phyloP scores from a whole-genome alignment of 2,113 vertebrate species.

The Sturnira hondurensis region DNA sequence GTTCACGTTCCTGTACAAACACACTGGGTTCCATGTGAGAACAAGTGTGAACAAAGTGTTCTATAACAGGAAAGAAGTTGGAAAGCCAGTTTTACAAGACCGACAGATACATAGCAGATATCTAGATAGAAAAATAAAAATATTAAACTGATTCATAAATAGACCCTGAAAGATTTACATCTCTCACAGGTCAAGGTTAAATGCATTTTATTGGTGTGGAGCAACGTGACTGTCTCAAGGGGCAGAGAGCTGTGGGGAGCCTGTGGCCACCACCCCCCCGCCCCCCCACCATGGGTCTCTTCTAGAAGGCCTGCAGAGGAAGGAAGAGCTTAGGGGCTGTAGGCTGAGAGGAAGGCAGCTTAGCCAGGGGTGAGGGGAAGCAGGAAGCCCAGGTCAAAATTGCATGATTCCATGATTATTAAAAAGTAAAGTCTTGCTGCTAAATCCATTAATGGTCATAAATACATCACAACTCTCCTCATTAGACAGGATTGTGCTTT shows the following conservation, averaged over 20 bases:
- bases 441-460: slow-evolving; percentile 54
- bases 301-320: neutral
- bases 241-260: neutral
- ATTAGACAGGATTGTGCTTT: neutral
- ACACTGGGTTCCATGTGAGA: neutral
- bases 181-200: slow-evolving; percentile 13
- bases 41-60: neutral
- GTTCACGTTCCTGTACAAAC: slow-evolving; percentile 27
- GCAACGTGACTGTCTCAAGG: neutral
- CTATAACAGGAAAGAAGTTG: neutral
- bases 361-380: neutral
- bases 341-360: slow-evolving; percentile 30
- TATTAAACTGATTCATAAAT: slow-evolving; percentile 47
- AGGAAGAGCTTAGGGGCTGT: neutral
- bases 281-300: neutral
- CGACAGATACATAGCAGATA: slow-evolving; percentile 17
- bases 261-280: neutral
- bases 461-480: slow-evolving; percentile 9
- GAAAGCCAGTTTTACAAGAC: slow-evolving; percentile 10
- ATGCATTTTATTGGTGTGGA: slow-evolving; percentile 44
- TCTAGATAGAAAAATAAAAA: slow-evolving; percentile 55
- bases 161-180: slow-evolving; percentile 54
- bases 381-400: neutral
- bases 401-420: neutral
- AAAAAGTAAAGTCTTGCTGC: slow-evolving; percentile 19